Evolutionary conservation across 2,888 invertebrate species (phyloP).

Genomic region (Cartodere bifasciata): DNA sequence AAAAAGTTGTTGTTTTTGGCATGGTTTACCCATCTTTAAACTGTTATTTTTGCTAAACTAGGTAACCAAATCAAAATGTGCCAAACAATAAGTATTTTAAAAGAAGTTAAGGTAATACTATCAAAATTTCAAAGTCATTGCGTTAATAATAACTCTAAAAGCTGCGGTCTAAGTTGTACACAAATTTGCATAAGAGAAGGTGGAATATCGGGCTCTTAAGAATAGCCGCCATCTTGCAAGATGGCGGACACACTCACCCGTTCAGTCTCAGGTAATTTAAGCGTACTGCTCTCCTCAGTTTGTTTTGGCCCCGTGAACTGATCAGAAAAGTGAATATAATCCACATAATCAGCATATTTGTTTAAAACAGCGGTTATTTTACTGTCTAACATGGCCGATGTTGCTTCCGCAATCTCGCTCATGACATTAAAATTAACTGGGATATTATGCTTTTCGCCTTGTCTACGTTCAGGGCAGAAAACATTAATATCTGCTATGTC

Average conservation of each 20-base stretch:
- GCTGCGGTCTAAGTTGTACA: no score
- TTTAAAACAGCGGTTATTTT: conserved; percentile 61
- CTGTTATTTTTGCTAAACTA: no score
- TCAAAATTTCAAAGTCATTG: no score
- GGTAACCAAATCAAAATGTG: no score
- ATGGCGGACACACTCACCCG: conserved; percentile 16
- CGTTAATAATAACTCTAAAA: no score
- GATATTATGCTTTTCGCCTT: conserved; percentile 31
- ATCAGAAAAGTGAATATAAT: conserved; percentile 96
- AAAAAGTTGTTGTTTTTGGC: no score
- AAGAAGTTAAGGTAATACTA: no score
- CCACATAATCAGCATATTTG: conserved; percentile 73
- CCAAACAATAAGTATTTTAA: no score
- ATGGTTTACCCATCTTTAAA: no score
- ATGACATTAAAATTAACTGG: conserved; percentile 50
- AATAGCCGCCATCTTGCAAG: no score
- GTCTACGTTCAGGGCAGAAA: conserved; percentile 31
- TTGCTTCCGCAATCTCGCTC: conserved; percentile 84
- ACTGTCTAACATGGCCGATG: conserved; percentile 71
- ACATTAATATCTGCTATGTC: conserved; percentile 78
- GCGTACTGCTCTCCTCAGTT: conserved; percentile 52
- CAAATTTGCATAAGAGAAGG: no score
- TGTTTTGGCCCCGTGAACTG: conserved; percentile 85
- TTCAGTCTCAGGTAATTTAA: conserved; percentile 31
- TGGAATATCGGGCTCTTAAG: no score